These are phyloP conservation scores for Elephantulus edwardii DNA, from an alignment of 2,113 vertebrate genomes.

Conservation along the genomic window DNA sequence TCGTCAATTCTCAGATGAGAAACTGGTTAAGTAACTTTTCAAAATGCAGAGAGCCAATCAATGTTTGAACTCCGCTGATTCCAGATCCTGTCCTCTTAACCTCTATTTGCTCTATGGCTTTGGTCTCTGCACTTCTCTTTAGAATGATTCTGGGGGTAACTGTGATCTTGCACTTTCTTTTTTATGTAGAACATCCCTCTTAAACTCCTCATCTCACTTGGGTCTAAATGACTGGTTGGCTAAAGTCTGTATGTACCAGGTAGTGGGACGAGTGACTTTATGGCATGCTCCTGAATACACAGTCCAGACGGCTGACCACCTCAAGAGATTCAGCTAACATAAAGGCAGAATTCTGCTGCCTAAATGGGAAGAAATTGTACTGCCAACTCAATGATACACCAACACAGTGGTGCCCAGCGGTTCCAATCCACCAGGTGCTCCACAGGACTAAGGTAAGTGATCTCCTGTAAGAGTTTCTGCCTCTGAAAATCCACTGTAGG, in stretches of 20 bases:
- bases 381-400: no score
- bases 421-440: no score
- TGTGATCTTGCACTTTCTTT: not conserved
- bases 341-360: no score
- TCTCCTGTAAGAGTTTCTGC: no score
- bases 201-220: not conserved
- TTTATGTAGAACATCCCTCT: not conserved
- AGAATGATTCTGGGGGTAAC: not conserved
- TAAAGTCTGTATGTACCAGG: not conserved
- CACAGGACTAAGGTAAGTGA: no score
- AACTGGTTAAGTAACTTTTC: no score
- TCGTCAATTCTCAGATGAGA: not conserved
- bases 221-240: not conserved
- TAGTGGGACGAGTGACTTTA: accelerated
- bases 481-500: no score
- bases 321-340: not conserved
- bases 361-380: no score
- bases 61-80: not conserved
- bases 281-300: accelerated
- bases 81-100: not conserved
- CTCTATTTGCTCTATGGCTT: not conserved
- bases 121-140: not conserved
- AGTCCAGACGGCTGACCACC: accelerated
- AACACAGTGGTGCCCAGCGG: no score
- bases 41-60: no score